phyloP scores from a whole-genome alignment of 2,888 invertebrate genomes.

The Mesorhabditis belari region DNA sequence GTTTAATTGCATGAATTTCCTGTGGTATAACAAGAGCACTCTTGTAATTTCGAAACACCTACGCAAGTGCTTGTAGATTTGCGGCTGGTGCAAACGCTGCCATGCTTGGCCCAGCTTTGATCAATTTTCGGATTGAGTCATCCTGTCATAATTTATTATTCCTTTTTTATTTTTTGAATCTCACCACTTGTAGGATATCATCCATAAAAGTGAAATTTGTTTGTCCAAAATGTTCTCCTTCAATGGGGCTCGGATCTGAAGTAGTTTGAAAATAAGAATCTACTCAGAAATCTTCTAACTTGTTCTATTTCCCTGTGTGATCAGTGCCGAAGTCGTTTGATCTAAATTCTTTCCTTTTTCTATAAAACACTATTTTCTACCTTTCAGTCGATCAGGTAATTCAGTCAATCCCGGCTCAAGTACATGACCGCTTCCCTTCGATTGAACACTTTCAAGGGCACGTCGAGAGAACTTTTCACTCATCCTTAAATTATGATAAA shows the following conservation, averaged over 20 bases:
- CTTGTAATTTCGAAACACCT: neutral
- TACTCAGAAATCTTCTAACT: too few relatives aligned
- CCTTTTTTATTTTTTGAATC: neutral
- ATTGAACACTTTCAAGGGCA: constrained; percentile 22
- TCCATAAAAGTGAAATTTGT: constrained; percentile 18
- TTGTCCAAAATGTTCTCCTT: constrained; percentile 26
- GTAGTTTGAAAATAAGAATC: neutral
- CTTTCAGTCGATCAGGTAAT: constrained; percentile 12
- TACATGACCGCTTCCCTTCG: constrained; percentile 16
- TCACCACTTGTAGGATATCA: constrained; percentile 1
- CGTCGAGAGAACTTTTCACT: constrained; percentile 14
- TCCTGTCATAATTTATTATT: neutral
- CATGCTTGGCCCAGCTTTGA: too few relatives aligned
- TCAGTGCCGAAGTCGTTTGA: too few relatives aligned
- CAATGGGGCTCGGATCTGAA: constrained; percentile 15
- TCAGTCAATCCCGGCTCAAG: constrained; percentile 18
- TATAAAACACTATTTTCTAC: neutral
- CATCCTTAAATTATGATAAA: too few relatives aligned
- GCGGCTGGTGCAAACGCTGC: too few relatives aligned
- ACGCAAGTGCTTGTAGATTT: too few relatives aligned
- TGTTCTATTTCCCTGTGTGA: neutral
- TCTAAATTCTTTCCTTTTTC: neutral
- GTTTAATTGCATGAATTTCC: neutral
- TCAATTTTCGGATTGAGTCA: too few relatives aligned
- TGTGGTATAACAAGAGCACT: neutral